These are phyloP conservation scores for Parauchenoglanis punctatus DNA, from an alignment of 2,797 vertebrate species.

Conservation along the genomic window DNA sequence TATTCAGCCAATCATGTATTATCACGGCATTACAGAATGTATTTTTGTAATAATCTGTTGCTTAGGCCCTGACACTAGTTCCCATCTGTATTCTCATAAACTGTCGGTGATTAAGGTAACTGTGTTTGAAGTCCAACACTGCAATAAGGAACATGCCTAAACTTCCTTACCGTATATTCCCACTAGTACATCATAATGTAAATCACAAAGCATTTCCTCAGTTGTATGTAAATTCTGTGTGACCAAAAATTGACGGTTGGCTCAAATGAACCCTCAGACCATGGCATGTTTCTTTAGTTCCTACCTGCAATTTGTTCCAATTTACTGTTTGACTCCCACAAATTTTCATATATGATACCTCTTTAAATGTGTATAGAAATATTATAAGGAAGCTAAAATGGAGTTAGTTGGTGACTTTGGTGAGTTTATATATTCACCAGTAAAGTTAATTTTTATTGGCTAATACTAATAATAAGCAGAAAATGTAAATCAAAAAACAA, in stretches of 20 bases:
- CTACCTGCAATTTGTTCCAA: neutral
- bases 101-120: conserved; percentile 7
- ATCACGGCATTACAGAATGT: conserved; percentile 52
- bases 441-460: neutral
- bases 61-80: neutral
- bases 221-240: neutral
- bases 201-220: neutral
- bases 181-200: neutral
- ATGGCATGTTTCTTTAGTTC: neutral
- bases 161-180: neutral
- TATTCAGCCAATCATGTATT: conserved; percentile 55
- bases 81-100: conserved; percentile 20
- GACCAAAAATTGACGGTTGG: neutral
- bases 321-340: neutral
- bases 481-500: neutral
- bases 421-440: neutral
- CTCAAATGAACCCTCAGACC: neutral
- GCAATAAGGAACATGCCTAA: neutral
- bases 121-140: neutral
- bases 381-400: neutral
- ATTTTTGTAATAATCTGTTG: neutral
- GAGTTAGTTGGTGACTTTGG: neutral
- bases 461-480: neutral
- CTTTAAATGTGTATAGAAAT: neutral
- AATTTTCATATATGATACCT: neutral